Evolutionary conservation across 1,140 invertebrate genomes (phyloP), one percentile per base, ranked within the genome.

Genomic region (Lineus longissimus): DNA sequence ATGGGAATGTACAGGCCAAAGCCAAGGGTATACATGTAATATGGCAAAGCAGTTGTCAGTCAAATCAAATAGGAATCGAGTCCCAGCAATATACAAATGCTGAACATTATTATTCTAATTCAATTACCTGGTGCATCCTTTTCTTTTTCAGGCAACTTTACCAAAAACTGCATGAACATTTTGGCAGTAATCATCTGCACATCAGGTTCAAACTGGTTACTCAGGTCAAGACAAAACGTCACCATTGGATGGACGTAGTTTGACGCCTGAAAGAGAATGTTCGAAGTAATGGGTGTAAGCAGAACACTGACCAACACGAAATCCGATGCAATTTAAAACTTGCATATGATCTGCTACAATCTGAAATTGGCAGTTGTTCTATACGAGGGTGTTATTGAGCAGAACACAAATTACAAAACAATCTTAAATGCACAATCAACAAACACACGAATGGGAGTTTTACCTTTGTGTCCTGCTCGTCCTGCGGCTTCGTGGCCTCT

Each of bases 221-320:
- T 68, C 57, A 78, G 59, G 4, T 86, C 82, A 22, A 93, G 81
- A n/a, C 87, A 86, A 69, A 92, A 90, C 71, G 91, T 87, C n/a
- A 90, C 73, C 65, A 87, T 73, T 15, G 62, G 58, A 27, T 64
- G 60, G 2, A 69, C 61, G 1, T 22, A 54, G 23, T 19, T 55
- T 27, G 25, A 9, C n/a, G 17, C 29, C 60, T 62, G 60, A 30
- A 62, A 43, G 31, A 23, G 45, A 25, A 33, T 23, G n/a, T 22
- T 55, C 6, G 9, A 43, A 41, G 23, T 43, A 2, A 23, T 11
- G 7, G 25, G 19, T 27, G 55, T n/a, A 57, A 57, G 6, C 17
- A 25, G 2, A 23, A 31, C 30, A 31, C 29, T 7, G 17, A 23
- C n/a, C 55, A 25, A 6, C 6, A 9, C 2, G 55, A 19, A 31